Conservation (phyloP, 1,140 invertebrate species). For the Ephestia elutella region DNA sequence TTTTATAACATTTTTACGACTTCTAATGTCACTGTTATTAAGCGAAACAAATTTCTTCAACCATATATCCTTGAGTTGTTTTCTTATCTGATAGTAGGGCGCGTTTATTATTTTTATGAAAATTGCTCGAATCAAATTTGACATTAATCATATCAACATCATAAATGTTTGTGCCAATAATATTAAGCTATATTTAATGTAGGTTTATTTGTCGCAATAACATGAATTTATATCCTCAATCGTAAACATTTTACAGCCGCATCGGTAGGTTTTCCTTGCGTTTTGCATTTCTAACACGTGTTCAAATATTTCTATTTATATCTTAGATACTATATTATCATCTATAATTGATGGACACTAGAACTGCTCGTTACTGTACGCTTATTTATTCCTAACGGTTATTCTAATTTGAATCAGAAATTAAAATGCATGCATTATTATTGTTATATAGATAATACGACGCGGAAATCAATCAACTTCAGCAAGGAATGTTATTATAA, state of each 20-base stretch:
- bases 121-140: not conserved
- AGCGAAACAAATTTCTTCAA: not conserved
- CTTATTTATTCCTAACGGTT: not conserved
- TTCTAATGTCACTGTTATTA: conserved; percentile 1
- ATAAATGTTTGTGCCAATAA: not conserved
- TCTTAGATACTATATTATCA: conserved; percentile 13
- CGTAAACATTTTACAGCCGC: conserved; percentile 49
- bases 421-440: not conserved
- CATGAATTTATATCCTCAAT: conserved; percentile 48
- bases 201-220: conserved; percentile 39
- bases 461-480: conserved; percentile 1
- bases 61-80: not conserved
- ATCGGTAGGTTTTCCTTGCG: conserved; percentile 28
- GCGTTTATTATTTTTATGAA: not conserved
- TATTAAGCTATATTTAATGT: conserved; percentile 19
- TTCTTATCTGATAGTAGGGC: not conserved
- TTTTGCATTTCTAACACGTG: conserved; percentile 29
- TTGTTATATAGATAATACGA: not conserved
- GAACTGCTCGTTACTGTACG: conserved; percentile 14
- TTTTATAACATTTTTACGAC: conserved; percentile 8
- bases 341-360: conserved; percentile 21
- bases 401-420: conserved; percentile 3
- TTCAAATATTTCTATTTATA: conserved; percentile 32
- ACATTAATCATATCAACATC: too few relatives aligned
- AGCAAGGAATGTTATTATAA: conserved; percentile 1